These are phyloP conservation scores for Martes martes DNA, from an alignment of 2,113 vertebrate species.

Conservation along the genomic window DNA sequence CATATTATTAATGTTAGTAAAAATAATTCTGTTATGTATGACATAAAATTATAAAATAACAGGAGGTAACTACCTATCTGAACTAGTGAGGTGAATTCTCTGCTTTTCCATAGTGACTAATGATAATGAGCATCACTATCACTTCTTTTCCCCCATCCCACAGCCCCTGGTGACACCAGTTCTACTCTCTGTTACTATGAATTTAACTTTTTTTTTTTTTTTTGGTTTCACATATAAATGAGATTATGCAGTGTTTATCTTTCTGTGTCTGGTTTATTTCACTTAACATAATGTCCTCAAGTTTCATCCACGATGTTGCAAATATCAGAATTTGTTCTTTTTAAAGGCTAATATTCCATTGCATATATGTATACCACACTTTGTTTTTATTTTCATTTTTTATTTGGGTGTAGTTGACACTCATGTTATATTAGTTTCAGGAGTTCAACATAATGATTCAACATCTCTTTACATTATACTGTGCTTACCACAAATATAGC, in stretches of 20 bases:
- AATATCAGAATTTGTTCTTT: neutral
- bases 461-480: neutral
- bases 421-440: neutral
- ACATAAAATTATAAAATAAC: neutral
- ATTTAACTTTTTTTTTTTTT: neutral
- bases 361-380: neutral
- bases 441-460: neutral
- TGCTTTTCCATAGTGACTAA: neutral
- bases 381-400: neutral
- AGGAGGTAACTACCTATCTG: neutral
- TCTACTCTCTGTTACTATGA: neutral
- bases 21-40: neutral
- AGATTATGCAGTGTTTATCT: neutral
- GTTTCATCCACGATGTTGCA: neutral
- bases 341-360: neutral
- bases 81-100: neutral
- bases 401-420: neutral
- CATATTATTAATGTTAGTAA: neutral
- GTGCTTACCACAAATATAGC: neutral
- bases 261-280: neutral
- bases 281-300: neutral
- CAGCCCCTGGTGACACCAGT: neutral
- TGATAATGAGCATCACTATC: neutral
- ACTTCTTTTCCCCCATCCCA: neutral
- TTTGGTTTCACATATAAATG: neutral